Evolutionary conservation across 2,888 invertebrate species (phyloP), one percentile per base, ranked within the genome.

Genomic region (Cepaea hortensis): DNA sequence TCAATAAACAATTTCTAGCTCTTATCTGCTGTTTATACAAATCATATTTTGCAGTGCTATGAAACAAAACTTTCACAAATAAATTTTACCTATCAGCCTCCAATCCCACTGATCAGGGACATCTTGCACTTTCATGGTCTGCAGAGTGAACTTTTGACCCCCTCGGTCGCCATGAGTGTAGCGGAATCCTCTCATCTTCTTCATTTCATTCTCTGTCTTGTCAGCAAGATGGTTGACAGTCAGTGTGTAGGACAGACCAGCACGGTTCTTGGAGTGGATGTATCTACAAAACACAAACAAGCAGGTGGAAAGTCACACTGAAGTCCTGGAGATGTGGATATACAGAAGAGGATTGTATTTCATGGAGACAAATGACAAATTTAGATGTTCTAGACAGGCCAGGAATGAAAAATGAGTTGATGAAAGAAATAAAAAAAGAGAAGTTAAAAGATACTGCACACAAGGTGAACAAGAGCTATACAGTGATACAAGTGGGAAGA

Each of bases 201-300:
- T 92, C 89, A 98, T 91, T 94, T 98, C 98, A 1, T 96, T 95
- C 0, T 97, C 96, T 1, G 96, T 96, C 88, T 96, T 96, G 94
- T 98, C 98, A 0, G 98, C 96, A 88, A 99, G 95, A 93, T 98
- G 98, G 95, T 99, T 99, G 9, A 98, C 96, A 0, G 96, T 96
- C 91, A 98, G 93, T 0, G 96, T 96, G 94, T 96, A 99, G 0
- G 96, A 96, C 85, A 96, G 95, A 75, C 96, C 96, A 0, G 96
- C 96, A 84, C 98, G 96, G 95, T 98, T 98, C 92, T 95, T 96
- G 0, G 97, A 97, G 91, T 97, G 96, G 88, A 98, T 96, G 92
- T 95, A 97, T 92, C 97, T 96, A 91, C 77, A 90, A 87, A 76
- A 0, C 50, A 73, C 18, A 3, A 55, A 55, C 55, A 35, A 35